Conservation (phyloP, 2,888 invertebrate genomes). For the Hypolimnas misippus region DNA sequence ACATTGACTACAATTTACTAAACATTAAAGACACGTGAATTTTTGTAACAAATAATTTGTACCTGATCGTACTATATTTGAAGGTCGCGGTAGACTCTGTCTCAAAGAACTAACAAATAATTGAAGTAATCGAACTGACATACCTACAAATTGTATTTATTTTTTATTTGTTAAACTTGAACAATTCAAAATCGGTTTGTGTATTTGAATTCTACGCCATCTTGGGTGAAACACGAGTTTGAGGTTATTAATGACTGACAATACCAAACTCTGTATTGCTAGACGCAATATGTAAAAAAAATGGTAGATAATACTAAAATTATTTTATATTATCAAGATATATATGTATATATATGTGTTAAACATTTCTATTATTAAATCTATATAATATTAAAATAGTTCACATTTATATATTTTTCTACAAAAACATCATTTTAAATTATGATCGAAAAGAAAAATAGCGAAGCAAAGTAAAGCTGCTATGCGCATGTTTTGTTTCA, state of each 20-base stretch:
- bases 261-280: background rate
- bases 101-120: conserved; percentile 64
- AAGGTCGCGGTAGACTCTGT: conserved; percentile 63
- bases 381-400: too few species aligned
- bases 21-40: conserved; percentile 39
- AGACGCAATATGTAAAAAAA: background rate
- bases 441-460: background rate
- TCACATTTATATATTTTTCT: too few species aligned
- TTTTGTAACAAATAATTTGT: conserved; percentile 43
- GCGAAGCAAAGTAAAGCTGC: background rate
- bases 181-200: conserved; percentile 7
- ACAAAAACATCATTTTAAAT: too few species aligned
- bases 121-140: conserved; percentile 70
- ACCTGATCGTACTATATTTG: conserved; percentile 61
- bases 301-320: too few species aligned
- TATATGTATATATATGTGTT: too few species aligned
- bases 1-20: background rate
- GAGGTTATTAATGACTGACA: background rate
- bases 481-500: conserved; percentile 44
- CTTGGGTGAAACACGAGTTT: background rate
- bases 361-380: too few species aligned
- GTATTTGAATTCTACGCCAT: conserved; percentile 10
- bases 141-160: conserved; percentile 58
- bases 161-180: conserved; percentile 7
- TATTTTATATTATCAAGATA: too few species aligned